phyloP scores from a whole-genome alignment of 2,888 invertebrate genomes.

The Agrypnus murinus region DNA sequence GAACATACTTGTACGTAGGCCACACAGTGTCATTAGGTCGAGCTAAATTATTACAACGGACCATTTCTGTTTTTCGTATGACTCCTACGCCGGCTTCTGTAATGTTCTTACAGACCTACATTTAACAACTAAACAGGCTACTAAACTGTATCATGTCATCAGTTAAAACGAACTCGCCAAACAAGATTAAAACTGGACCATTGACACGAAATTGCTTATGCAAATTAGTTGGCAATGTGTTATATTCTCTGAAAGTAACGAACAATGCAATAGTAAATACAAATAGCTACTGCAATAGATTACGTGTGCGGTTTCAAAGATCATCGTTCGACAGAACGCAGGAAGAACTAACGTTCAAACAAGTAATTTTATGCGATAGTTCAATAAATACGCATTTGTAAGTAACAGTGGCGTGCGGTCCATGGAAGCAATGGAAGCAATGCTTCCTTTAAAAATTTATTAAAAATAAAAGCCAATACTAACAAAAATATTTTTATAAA shows the following conservation, averaged over 20 bases:
- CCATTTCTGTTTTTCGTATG: conserved; percentile 31
- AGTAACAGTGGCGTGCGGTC: too few relatives aligned
- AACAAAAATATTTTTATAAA: too few relatives aligned
- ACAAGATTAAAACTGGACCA: conserved; percentile 32
- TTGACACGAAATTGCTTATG: conserved; percentile 29
- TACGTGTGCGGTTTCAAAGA: too few relatives aligned
- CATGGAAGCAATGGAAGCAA: too few relatives aligned
- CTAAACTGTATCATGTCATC: conserved; percentile 35
- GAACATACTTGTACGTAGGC: conserved; percentile 14
- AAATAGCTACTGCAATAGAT: too few relatives aligned
- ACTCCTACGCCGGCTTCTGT: conserved; percentile 38
- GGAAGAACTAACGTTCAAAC: too few relatives aligned
- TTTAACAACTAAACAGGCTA: conserved; percentile 25
- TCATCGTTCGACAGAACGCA: too few relatives aligned
- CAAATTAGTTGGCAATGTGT: conserved; percentile 17
- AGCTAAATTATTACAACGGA: conserved; percentile 33
- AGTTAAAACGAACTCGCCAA: conserved; percentile 14
- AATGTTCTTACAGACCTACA: conserved; percentile 24
- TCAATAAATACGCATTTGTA: too few relatives aligned
- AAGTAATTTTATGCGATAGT: too few relatives aligned
- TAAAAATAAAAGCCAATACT: too few relatives aligned
- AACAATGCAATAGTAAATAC: neutral
- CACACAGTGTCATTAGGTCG: conserved; percentile 38
- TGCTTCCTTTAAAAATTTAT: too few relatives aligned
- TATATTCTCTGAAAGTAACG: neutral